Base-by-base conservation (phyloP, 2,113 vertebrate species). In the Larimichthys polyactis region DNA sequence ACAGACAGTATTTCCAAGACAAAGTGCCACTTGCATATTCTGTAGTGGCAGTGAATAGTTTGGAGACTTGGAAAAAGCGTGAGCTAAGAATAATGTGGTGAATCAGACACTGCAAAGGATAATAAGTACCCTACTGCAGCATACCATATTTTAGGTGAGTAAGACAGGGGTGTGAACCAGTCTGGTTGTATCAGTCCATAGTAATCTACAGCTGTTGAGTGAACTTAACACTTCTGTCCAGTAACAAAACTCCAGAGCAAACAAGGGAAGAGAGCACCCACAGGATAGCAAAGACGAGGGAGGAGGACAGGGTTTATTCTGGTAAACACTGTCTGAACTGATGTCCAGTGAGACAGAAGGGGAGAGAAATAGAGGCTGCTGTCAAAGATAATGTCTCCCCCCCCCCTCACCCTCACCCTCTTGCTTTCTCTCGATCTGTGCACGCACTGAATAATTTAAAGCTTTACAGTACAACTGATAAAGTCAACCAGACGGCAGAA, bases 361-460 rank as follows among this genome's bases (percentile, higher is more conserved):
- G 74, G 71, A 78, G 76, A 55, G 82, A 79, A 88, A 85, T 78
- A 80, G 75, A 87, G 81, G 87, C 81, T 75, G 81, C 87, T 76
- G 79, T 84, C 79, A 64, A 59, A 89, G 81, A 89, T 89, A 89
- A 87, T 89, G 68, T 59, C 84, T 44, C 29, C 3, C 72, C 48
- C 44, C 19, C n/a, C 22, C n/a, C n/a, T n/a, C n/a, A n/a, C n/a
- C n/a, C 22, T 57, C 40, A 7, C 55, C 49, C 66, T 48, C 72
- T 69, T 58, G 54, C 63, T 76, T 44, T 81, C 79, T 85, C 77
- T 79, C 71, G 62, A 77, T 84, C 73, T 84, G 81, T 64, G 77
- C 73, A 79, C 54, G 69, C 82, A 75, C 81, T 90, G 86, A 92
- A 92, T 92, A 86, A 92, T 89, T 92, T 90, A 92, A 79, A 71